Conservation (phyloP, 37 sponge, comb jelly and placozoan genomes). For the Beroe ovata region DNA sequence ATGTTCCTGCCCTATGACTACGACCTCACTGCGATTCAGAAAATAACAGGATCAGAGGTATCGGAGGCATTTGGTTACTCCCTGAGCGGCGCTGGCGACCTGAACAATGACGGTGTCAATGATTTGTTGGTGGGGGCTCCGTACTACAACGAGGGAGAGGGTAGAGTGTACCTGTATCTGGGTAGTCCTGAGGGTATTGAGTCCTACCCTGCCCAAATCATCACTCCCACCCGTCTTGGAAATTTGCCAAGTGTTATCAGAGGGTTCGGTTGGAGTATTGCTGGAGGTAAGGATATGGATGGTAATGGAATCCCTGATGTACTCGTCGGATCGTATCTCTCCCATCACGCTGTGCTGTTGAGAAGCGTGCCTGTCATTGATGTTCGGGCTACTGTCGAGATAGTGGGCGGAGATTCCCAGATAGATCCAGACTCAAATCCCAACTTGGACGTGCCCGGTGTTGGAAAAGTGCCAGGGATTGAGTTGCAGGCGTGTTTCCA, state of each 20-base stretch:
- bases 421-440: neutral
- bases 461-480: neutral
- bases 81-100: constrained; percentile 10
- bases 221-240: neutral
- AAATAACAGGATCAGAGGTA: neutral
- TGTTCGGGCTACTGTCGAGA: neutral
- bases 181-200: neutral
- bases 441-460: neutral
- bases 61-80: constrained; percentile 14
- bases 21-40: neutral
- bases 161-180: neutral
- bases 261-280: constrained; percentile 45
- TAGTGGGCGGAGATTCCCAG: neutral
- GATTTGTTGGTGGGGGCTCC: constrained; percentile 36
- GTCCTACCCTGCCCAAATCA: neutral
- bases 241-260: neutral
- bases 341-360: constrained; percentile 22
- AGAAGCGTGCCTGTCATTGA: constrained; percentile 27
- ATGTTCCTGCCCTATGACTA: constrained; percentile 20
- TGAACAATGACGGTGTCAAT: constrained; percentile 1
- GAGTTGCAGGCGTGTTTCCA: constrained; percentile 7
- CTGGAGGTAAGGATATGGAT: constrained; percentile 63
- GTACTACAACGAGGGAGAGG: constrained; percentile 47
- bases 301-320: constrained; percentile 27
- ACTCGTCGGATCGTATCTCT: constrained; percentile 6